Base-by-base conservation (phyloP, 2,888 invertebrate genomes). In the Himalopsyche tibetana region DNA sequence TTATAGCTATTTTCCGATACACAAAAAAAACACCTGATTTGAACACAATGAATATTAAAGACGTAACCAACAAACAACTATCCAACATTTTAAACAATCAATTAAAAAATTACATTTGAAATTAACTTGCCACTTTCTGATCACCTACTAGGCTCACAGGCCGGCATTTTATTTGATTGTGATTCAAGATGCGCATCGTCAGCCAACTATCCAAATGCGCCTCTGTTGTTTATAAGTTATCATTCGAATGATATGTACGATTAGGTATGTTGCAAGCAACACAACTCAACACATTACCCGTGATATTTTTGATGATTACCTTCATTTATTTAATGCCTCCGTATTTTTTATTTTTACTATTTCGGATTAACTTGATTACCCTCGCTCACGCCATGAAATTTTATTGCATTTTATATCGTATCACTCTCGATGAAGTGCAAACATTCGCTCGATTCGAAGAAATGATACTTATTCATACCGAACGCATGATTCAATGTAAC, bases 261-360 rank as follows among this genome's bases (percentile, higher is more conserved):
- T 74, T 74, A 74, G 74, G 38, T 74, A 4, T 74, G 74, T 74
- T 74, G 74, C 36, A 74, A 74, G 38, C 36, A 36, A 5, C 36
- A 74, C 38, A 74, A 5, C 74, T 74, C 74, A 74, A 74, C 69
- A 74, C 38, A 74, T 38, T 74, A 74, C 74, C 36, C n/a, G 38
- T 74, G 74, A 74, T 74, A 74, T 74, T 74, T 74, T 74, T 74
- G 36, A 74, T 74, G 74, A 74, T 74, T 74, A 74, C 74, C 74
- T 74, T 74, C 74, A 74, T 74, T 74, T 74, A 74, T 74, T 74
- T 74, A 74, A 74, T 74, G 74, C 74, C 74, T 15, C 74, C n/a
- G 38, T 74, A 36, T 74, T 74, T 74, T 74, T 74, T 15, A 36
- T 74, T 74, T 74, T 74, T 74, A 74, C 36, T 74, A 15, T 74